Evolutionary conservation across 2,113 vertebrate genomes (phyloP).

Genomic region (Podarcis cretensis): DNA sequence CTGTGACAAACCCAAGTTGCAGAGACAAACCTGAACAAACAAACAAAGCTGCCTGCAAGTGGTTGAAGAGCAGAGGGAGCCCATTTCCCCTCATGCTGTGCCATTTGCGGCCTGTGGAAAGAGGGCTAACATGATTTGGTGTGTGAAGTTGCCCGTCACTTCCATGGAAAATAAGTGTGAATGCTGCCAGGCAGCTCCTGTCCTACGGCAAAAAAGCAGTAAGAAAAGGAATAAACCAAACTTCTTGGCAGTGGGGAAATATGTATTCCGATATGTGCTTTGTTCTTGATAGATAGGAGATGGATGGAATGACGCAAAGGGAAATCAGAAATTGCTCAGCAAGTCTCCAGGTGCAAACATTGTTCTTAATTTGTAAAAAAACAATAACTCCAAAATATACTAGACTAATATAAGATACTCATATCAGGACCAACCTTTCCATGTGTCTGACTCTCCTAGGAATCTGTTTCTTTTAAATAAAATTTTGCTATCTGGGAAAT

Average conservation of each 20-base stretch:
- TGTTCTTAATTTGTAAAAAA: background rate
- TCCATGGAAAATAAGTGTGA: background rate
- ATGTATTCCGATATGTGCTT: background rate
- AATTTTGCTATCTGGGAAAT: background rate
- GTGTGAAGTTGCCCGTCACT: background rate
- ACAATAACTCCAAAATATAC: background rate
- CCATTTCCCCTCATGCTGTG: background rate
- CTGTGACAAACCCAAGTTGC: background rate
- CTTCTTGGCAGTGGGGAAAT: background rate
- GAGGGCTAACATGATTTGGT: background rate
- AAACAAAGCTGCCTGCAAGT: background rate
- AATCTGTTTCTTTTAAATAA: background rate
- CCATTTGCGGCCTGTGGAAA: fast-evolving
- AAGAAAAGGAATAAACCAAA: background rate
- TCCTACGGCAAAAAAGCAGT: background rate
- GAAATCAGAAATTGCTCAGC: background rate
- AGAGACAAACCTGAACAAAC: background rate
- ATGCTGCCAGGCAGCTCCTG: background rate
- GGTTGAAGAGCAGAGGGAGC: background rate
- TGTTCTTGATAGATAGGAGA: background rate
- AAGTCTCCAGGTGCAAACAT: background rate
- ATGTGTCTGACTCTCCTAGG: background rate
- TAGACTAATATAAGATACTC: background rate
- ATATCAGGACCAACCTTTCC: background rate
- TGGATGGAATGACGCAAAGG: background rate